Evolutionary conservation across 2,113 vertebrate species (phyloP).

Genomic region (Sapayoa aenigma): DNA sequence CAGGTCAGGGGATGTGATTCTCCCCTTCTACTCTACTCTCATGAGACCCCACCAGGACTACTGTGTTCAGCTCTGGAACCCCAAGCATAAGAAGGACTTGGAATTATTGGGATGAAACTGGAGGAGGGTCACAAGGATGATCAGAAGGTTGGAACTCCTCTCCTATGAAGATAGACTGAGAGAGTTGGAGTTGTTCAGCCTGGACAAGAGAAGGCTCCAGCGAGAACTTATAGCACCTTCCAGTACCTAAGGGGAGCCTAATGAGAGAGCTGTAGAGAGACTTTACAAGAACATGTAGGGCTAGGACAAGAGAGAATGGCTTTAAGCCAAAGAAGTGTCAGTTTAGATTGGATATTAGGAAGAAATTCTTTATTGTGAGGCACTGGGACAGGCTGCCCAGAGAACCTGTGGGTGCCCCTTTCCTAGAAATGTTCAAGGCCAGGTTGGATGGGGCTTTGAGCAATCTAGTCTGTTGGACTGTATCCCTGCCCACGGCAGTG

Average conservation of each 20-base stretch:
- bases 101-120: neutral
- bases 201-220: neutral
- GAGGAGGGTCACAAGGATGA: neutral
- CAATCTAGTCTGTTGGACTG: neutral
- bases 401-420: neutral
- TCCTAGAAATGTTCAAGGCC: neutral
- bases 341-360: neutral
- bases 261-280: neutral
- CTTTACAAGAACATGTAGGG: neutral
- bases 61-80: neutral
- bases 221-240: neutral
- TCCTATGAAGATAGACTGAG: neutral
- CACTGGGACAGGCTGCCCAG: neutral
- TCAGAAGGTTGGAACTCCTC: neutral
- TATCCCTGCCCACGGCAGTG: neutral
- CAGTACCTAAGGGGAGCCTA: neutral
- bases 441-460: neutral
- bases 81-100: neutral
- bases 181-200: neutral
- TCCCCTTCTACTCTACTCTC: neutral
- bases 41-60: neutral
- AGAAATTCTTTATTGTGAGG: neutral
- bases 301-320: neutral
- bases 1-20: neutral
- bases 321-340: neutral